These are phyloP conservation scores for Thymelicus lineola DNA, from an alignment of 2,888 invertebrate genomes.

Conservation along the genomic window DNA sequence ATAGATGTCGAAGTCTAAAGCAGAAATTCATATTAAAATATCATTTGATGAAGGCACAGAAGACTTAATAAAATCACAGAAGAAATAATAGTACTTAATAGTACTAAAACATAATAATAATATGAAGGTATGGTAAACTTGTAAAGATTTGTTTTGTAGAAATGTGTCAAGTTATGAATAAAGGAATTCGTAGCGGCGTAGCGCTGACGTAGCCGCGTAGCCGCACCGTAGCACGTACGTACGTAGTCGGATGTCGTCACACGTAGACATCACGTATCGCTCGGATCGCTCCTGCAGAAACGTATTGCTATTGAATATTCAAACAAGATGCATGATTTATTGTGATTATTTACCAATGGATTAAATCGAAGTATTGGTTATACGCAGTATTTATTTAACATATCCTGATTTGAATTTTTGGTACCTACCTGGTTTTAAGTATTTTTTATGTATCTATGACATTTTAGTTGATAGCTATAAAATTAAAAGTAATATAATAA, in stretches of 20 bases:
- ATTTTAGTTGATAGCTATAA: no score
- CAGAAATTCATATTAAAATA: slow-evolving; percentile 7
- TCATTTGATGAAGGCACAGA: slow-evolving; percentile 14
- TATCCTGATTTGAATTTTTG: neutral
- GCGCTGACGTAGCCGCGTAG: slow-evolving; percentile 51
- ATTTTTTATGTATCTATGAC: neutral
- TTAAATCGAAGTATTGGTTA: neutral
- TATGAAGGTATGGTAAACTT: slow-evolving; percentile 15
- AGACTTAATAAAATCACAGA: no score
- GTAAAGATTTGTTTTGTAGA: slow-evolving; percentile 22
- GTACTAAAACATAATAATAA: no score
- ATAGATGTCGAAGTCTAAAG: neutral
- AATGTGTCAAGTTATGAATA: slow-evolving; percentile 37
- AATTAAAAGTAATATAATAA: no score
- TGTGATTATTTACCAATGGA: neutral
- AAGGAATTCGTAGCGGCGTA: slow-evolving; percentile 46
- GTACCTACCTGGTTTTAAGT: neutral
- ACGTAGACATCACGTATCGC: slow-evolving; percentile 43
- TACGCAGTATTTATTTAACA: no score
- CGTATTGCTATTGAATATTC: slow-evolving; percentile 23
- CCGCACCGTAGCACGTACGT: slow-evolving; percentile 42
- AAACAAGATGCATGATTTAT: neutral
- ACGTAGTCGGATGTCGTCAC: slow-evolving; percentile 41
- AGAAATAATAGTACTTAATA: no score
- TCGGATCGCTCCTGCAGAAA: slow-evolving; percentile 24